These are phyloP conservation scores for Crypturellus tataupa DNA, from an alignment of 2,797 vertebrate genomes.

Conservation along the genomic window DNA sequence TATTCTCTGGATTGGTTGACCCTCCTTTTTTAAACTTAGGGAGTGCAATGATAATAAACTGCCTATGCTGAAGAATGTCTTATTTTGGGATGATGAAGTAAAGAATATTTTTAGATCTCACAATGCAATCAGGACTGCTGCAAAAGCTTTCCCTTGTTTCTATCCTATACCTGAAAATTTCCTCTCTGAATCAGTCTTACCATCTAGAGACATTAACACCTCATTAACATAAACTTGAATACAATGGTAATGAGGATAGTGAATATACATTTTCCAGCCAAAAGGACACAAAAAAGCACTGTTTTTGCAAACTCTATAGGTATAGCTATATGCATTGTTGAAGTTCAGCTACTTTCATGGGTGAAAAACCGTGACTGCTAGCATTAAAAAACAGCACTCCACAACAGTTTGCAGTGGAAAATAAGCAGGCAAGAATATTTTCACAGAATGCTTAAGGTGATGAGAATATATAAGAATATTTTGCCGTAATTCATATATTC, in stretches of 20 bases:
- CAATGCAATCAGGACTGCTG: neutral
- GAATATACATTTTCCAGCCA: slow-evolving; percentile 33
- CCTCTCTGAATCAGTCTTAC: slow-evolving; percentile 4
- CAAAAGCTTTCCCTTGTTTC: neutral
- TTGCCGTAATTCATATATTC: neutral
- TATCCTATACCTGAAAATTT: neutral
- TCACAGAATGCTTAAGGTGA: no score
- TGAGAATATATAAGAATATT: neutral
- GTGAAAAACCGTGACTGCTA: neutral
- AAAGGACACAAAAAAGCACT: neutral
- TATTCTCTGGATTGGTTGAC: slow-evolving; percentile 40
- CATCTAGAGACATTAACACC: neutral
- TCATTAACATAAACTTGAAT: slow-evolving; percentile 40
- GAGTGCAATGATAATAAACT: neutral
- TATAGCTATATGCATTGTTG: neutral
- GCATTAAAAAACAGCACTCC: neutral
- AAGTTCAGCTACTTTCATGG: neutral
- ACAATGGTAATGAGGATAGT: slow-evolving; percentile 12
- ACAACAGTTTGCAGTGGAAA: neutral
- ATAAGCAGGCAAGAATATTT: neutral
- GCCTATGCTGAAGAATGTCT: neutral
- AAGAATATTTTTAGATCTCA: neutral
- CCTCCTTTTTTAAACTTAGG: slow-evolving; percentile 6
- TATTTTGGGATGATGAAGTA: neutral
- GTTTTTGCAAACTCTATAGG: neutral